Percentiles rank a stretch among this genome's conserved stretches.
These are phyloP conservation scores for Cyprinus carpio DNA, from an alignment of 2,113 vertebrate species.

Conservation along the genomic window DNA sequence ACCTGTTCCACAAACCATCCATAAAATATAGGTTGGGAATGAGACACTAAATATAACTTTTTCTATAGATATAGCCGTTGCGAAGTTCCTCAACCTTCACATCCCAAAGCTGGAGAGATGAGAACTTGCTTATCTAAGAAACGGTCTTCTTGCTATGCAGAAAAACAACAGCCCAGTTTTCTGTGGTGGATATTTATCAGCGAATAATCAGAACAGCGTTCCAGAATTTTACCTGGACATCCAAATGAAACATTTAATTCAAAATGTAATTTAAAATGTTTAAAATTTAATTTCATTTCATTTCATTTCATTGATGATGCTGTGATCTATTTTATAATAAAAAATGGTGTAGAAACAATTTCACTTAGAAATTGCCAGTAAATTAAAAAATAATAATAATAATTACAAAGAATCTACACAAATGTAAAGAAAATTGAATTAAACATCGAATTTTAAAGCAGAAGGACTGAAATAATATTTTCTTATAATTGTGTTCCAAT, in stretches of 20 bases:
- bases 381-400: no score
- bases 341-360: no score
- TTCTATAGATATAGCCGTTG: conserved; percentile 27
- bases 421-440: no score
- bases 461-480: no score
- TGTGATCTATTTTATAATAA: no score
- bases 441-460: no score
- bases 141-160: neutral
- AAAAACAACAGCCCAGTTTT: neutral
- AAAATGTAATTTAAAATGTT: no score
- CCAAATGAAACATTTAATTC: neutral
- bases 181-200: neutral
- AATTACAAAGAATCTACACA: no score
- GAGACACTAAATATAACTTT: conserved; percentile 70
- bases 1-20: conserved; percentile 59
- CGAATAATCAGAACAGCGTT: neutral
- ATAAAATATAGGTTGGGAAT: conserved; percentile 71
- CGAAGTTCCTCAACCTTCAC: neutral
- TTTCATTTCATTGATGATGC: no score
- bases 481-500: no score
- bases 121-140: neutral
- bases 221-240: neutral
- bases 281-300: neutral
- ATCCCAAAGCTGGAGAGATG: neutral
- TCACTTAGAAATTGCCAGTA: no score